phyloP scores from a whole-genome alignment of 2,888 invertebrate genomes.

The Ormyrus rosae region DNA sequence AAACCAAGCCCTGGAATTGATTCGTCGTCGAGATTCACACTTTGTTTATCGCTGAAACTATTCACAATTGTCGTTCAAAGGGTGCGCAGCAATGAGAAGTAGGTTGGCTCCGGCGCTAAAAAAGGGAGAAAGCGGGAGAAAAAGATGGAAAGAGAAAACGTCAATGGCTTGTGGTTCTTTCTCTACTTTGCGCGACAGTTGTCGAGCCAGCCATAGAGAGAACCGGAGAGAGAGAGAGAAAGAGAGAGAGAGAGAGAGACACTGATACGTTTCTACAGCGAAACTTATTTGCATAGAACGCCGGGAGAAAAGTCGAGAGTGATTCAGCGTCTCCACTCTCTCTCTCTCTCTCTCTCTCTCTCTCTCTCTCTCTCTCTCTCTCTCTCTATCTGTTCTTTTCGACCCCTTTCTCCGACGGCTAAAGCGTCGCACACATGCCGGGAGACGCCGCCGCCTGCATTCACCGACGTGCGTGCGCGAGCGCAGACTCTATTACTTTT shows the following conservation, averaged over 20 bases:
- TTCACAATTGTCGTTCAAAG: slow-evolving; percentile 10
- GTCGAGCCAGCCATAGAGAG: background rate
- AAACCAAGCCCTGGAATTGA: background rate
- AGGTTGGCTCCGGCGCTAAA: slow-evolving; percentile 13
- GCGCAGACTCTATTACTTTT: background rate
- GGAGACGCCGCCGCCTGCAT: background rate
- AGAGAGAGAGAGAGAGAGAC: background rate
- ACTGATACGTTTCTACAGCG: slow-evolving; percentile 28
- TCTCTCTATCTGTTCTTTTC: background rate
- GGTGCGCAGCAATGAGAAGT: slow-evolving; percentile 12
- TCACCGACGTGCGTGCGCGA: background rate
- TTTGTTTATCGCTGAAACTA: slow-evolving; percentile 4
- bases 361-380: too few species aligned
- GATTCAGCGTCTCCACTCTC: slow-evolving; percentile 31
- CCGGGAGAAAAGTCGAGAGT: slow-evolving; percentile 29
- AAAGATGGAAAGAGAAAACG: slow-evolving; percentile 11
- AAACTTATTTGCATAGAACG: slow-evolving; percentile 45
- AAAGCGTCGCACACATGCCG: background rate
- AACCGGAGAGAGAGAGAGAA: background rate
- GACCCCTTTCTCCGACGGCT: slow-evolving; percentile 2
- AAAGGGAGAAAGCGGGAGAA: slow-evolving; percentile 9
- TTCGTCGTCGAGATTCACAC: background rate
- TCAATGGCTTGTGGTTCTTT: slow-evolving; percentile 19
- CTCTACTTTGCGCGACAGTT: slow-evolving; percentile 18
- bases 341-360: too few species aligned